Percentiles rank a stretch among this genome's conserved stretches.
phyloP scores from a whole-genome alignment of 2,888 invertebrate species.

The Scotopteryx bipunctaria region DNA sequence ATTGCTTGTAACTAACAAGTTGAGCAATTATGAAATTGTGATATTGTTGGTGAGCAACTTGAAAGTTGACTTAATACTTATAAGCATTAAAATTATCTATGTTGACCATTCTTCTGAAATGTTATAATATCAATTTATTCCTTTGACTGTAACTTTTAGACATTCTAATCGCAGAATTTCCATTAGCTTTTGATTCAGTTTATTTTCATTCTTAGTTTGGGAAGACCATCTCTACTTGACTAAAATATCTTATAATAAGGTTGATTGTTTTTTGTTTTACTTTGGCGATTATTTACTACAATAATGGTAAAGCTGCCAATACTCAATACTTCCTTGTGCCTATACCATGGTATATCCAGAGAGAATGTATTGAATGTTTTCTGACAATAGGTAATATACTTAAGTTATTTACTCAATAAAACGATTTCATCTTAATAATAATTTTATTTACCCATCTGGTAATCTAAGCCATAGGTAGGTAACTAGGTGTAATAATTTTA shows the following conservation, averaged over 20 bases:
- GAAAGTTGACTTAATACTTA: slow-evolving; percentile 7
- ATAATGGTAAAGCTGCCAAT: slow-evolving; percentile 61
- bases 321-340: slow-evolving; percentile 70
- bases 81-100: slow-evolving; percentile 5
- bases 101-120: slow-evolving; percentile 6
- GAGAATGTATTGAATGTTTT: slow-evolving; percentile 57
- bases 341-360: slow-evolving; percentile 76
- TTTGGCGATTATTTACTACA: slow-evolving; percentile 59
- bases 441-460: no score
- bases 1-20: slow-evolving; percentile 21
- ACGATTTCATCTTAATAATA: slow-evolving; percentile 3
- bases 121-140: slow-evolving; percentile 15
- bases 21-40: slow-evolving; percentile 39
- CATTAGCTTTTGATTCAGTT: slow-evolving; percentile 26
- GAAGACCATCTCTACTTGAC: no score
- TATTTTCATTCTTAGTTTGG: slow-evolving; percentile 7
- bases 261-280: slow-evolving; percentile 25
- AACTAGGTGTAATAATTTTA: neutral
- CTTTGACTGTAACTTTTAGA: slow-evolving; percentile 26
- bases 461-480: no score
- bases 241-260: neutral
- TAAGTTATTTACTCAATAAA: slow-evolving; percentile 16
- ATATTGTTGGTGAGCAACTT: slow-evolving; percentile 17
- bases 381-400: slow-evolving; percentile 14
- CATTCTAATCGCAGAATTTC: slow-evolving; percentile 21